Percentiles rank a stretch among this genome's conserved stretches.
These are phyloP conservation scores for Champsocephalus esox DNA, from an alignment of 2,797 vertebrate species.

Conservation along the genomic window DNA sequence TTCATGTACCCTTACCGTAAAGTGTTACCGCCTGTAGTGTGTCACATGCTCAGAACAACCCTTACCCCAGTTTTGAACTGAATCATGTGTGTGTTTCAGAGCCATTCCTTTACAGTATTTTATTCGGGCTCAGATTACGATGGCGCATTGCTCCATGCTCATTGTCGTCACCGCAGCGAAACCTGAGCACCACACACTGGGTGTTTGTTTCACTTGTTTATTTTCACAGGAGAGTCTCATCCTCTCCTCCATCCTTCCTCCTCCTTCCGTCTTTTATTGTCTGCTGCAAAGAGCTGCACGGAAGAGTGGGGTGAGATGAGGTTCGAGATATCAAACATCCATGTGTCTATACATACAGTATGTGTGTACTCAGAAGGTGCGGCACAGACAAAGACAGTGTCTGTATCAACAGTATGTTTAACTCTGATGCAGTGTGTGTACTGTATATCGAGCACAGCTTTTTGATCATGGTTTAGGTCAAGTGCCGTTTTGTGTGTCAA, in stretches of 20 bases:
- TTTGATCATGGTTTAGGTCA: background rate
- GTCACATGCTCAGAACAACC: background rate
- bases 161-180: slow-evolving; percentile 68
- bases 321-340: slow-evolving; percentile 13
- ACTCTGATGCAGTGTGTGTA: background rate
- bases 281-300: slow-evolving; percentile 25
- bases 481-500: background rate
- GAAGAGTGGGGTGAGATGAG: slow-evolving; percentile 15
- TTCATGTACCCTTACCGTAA: too few species aligned
- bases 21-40: background rate
- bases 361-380: background rate
- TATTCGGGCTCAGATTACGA: slow-evolving; percentile 65
- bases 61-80: background rate
- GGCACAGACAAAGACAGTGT: background rate
- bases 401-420: background rate
- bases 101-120: slow-evolving; percentile 55
- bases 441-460: background rate
- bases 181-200: slow-evolving; percentile 57
- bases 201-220: slow-evolving; percentile 79
- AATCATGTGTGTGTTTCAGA: slow-evolving; percentile 30
- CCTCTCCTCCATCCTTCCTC: slow-evolving; percentile 74
- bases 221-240: slow-evolving; percentile 78
- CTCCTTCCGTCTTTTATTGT: slow-evolving; percentile 72
- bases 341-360: background rate
- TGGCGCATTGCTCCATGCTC: slow-evolving; percentile 48